Percentiles rank a stretch among this genome's conserved stretches.
phyloP scores from a whole-genome alignment of 2,888 invertebrate species.

The Ptilodon capucinus region DNA sequence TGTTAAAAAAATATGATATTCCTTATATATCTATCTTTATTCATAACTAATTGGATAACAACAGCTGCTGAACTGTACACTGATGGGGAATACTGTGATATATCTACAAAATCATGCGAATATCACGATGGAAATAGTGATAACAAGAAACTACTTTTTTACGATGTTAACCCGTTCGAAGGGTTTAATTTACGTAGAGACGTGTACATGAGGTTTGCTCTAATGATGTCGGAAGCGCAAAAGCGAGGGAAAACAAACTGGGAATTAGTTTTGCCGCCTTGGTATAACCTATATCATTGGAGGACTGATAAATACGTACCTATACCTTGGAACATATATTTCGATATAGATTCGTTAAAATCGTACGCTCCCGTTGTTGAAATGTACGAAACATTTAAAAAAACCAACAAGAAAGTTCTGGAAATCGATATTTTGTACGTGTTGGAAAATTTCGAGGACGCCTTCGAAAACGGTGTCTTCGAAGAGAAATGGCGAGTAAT shows the following conservation, averaged over 20 bases:
- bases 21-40: conserved; percentile 13
- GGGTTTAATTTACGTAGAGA: conserved; percentile 98
- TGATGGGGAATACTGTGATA: conserved; percentile 34
- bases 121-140: conserved; percentile 1
- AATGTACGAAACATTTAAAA: conserved; percentile 87
- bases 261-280: conserved; percentile 94
- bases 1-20: conserved; percentile 12
- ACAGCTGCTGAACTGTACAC: conserved; percentile 20
- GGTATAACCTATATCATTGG: conserved; percentile 97
- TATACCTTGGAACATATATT: conserved; percentile 92
- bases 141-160: conserved; percentile 88
- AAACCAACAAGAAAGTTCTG: conserved; percentile 42
- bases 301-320: conserved; percentile 80
- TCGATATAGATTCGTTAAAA: conserved; percentile 90
- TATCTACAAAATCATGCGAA: conserved; percentile 25
- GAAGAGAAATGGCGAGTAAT: conserved; percentile 89
- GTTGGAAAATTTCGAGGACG: conserved; percentile 92
- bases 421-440: conserved; percentile 90
- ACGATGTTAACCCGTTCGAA: conserved; percentile 97
- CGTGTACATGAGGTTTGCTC: conserved; percentile 96
- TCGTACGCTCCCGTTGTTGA: conserved; percentile 93
- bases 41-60: conserved; percentile 23
- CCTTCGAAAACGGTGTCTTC: conserved; percentile 91
- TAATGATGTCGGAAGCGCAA: conserved; percentile 88
- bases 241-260: conserved; percentile 76